Base-by-base conservation (phyloP, 2,113 vertebrate genomes). In the Phycodurus eques region DNA sequence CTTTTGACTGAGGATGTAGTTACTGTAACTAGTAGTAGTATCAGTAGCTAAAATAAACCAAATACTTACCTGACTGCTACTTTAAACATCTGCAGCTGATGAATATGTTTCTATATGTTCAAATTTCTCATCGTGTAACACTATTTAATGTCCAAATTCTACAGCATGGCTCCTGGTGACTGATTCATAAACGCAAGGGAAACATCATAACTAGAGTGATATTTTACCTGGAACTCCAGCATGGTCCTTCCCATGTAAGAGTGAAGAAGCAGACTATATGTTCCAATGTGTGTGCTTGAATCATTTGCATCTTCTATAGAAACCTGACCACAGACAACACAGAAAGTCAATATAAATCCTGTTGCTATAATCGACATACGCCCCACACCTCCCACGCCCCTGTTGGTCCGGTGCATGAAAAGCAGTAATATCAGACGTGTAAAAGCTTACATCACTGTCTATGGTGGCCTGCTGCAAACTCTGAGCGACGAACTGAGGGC, bases 221-320 rank as follows among this genome's bases (percentile, higher is more conserved):
- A 27, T 68, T 71, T 77, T 90, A 97, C 96, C 95, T 97, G 96
- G 82, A 97, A 97, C 85, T 97, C 94, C 82, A 97, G 88, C 95
- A 97, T 96, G 17, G 93, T 95, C 87, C 91, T 94, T 66, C 95
- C 95, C 71, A 88, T 88, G 76, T 95, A 95, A 42, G 94, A 90
- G 75, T 94, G 90, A 78, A 97, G 68, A 92, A 97, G 94, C 74
- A 95, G 88, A 77, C 93, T 93, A 78, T 96, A 97, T 67, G 94
- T 93, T 74, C 95, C 95, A 19, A 97, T 87, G 71, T 95, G 96
- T 65, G 95, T 97, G 76, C 92, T 91, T 8, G 95, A 94, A 76
- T 96, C 94, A 22, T 92, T 89, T 0, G 93, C 93, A n/a, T 96
- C 94, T 33, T 92, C 88, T 60, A 94, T 74, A 62, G 90, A 93